Percentiles rank a stretch among this genome's conserved stretches.
Conservation (phyloP, 2,113 vertebrate species). For the Caretta caretta region DNA sequence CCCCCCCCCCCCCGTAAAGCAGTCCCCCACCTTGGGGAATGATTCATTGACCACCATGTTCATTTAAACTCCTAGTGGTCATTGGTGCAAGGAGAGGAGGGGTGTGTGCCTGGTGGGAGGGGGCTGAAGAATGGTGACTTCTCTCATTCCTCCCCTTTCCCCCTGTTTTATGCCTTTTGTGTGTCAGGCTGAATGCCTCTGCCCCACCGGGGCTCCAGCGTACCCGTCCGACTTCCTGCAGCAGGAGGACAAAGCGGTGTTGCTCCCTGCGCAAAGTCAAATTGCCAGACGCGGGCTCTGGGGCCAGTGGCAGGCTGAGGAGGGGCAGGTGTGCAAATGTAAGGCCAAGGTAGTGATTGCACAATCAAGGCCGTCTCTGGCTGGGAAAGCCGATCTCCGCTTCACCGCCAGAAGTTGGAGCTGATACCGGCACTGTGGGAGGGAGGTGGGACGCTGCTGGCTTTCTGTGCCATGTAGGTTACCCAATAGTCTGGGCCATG, state of each 20-base stretch:
- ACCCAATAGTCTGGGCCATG: no score
- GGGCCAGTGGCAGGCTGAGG: background rate
- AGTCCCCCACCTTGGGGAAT: background rate
- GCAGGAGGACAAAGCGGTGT: background rate
- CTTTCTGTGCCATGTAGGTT: no score
- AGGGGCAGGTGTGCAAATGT: background rate
- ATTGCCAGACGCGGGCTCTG: background rate
- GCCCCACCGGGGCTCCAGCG: accelerated
- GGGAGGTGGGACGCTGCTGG: background rate
- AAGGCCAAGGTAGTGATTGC: background rate
- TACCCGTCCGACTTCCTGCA: background rate
- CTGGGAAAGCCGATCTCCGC: background rate
- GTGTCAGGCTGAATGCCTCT: background rate
- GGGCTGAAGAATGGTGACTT: background rate
- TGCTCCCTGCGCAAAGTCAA: background rate
- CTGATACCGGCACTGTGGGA: background rate
- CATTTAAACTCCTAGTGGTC: background rate
- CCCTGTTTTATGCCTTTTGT: background rate
- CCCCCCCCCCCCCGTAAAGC: no score
- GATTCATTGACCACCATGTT: background rate
- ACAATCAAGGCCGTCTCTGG: background rate
- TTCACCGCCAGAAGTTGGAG: background rate
- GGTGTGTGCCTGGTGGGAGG: background rate
- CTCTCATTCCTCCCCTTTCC: background rate
- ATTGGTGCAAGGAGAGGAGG: background rate